Conservation (phyloP, 2,797 vertebrate genomes). For the Buceros bicornis region DNA sequence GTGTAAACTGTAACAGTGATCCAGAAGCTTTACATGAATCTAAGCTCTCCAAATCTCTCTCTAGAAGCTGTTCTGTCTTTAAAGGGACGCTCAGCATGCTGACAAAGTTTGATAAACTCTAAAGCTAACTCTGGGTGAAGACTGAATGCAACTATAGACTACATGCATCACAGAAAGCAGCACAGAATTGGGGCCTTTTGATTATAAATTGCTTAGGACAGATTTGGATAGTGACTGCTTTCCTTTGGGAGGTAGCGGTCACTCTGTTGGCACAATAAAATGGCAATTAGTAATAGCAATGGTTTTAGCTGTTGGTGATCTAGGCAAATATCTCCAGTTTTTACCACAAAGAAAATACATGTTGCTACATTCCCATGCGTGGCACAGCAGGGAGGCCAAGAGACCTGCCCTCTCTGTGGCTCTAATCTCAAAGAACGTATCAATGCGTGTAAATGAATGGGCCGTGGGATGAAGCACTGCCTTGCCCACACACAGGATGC, state of each 20-base stretch:
- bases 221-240: not conserved
- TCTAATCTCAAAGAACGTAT: not conserved
- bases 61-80: not conserved
- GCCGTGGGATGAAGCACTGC: not conserved
- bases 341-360: not conserved
- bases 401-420: not conserved
- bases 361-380: not conserved
- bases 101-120: not conserved
- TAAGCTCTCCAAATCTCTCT: not conserved
- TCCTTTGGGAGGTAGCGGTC: not conserved
- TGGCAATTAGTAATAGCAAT: not conserved
- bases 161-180: not conserved
- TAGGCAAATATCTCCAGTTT: not conserved
- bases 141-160: not conserved
- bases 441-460: not conserved
- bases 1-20: not conserved
- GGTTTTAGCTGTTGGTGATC: not conserved
- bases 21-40: not conserved
- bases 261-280: not conserved
- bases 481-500: accelerated
- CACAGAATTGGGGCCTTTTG: not conserved
- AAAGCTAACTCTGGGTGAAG: not conserved
- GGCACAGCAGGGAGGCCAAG: not conserved
- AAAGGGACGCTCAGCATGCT: not conserved
- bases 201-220: not conserved